These are phyloP conservation scores for Paralvinella palmiformis DNA, from an alignment of 1,140 invertebrate species.

Conservation along the genomic window DNA sequence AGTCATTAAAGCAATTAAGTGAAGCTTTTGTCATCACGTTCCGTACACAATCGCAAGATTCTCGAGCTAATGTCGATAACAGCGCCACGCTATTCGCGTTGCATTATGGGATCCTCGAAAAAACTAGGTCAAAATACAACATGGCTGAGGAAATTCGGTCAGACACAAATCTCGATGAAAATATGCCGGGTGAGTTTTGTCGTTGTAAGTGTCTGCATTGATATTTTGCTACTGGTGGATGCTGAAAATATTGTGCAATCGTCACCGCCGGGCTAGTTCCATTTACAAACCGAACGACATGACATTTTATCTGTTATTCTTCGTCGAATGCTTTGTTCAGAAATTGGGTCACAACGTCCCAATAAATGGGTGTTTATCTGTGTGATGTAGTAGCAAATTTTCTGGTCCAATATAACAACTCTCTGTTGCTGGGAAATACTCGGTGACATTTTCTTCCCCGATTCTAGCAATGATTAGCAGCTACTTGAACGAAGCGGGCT, in stretches of 20 bases:
- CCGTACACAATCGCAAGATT: too few species aligned
- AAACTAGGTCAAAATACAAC: slow-evolving; percentile 14
- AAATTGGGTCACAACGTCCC: slow-evolving; percentile 1
- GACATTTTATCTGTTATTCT: neutral
- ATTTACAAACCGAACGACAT: neutral
- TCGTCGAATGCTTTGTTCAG: neutral
- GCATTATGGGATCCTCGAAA: slow-evolving; percentile 5
- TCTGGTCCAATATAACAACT: neutral
- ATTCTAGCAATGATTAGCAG: neutral
- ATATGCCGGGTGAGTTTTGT: slow-evolving; percentile 9
- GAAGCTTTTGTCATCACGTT: too few species aligned
- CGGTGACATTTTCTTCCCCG: neutral
- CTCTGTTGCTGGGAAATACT: neutral
- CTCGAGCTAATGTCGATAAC: too few species aligned
- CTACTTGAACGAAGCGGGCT: neutral
- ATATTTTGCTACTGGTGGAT: neutral
- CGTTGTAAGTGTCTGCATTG: neutral
- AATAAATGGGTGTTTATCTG: too few species aligned
- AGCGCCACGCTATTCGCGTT: slow-evolving; percentile 3
- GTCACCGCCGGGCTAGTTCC: neutral
- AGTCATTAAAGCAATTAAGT: too few species aligned
- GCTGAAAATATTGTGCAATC: too few species aligned
- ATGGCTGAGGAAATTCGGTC: slow-evolving; percentile 19
- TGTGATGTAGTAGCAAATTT: neutral
- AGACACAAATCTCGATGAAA: slow-evolving; percentile 3